A percentile compares a stretch with the other conserved stretches of the same genome.
These are phyloP conservation scores for Podargus strigoides DNA, from an alignment of 2,797 vertebrate genomes.

Conservation along the genomic window DNA sequence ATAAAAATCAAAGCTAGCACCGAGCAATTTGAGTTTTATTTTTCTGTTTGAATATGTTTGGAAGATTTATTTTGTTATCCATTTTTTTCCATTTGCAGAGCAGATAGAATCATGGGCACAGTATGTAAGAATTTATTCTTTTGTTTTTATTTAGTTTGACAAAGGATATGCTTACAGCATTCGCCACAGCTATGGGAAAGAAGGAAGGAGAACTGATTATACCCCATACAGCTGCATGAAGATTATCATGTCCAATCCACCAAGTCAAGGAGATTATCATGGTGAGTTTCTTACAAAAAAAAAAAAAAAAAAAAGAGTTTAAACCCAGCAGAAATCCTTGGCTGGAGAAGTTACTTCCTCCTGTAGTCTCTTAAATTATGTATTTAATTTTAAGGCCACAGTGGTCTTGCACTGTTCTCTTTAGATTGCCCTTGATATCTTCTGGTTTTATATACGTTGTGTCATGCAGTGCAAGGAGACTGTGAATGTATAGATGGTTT, in stretches of 20 bases:
- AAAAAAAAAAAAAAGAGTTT: not conserved
- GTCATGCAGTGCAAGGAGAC: not conserved
- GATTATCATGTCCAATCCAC: slow-evolving; percentile 95
- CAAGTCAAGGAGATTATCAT: slow-evolving; percentile 95
- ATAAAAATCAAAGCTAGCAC: not conserved
- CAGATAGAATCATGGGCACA: slow-evolving; percentile 63
- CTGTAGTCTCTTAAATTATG: not conserved
- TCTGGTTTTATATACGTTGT: not conserved
- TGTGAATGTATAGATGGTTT: not conserved
- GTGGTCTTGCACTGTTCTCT: not conserved
- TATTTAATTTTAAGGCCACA: not conserved
- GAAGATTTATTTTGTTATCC: slow-evolving; percentile 62
- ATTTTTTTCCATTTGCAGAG: slow-evolving; percentile 74
- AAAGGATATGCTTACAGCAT: slow-evolving; percentile 95
- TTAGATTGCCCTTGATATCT: not conserved
- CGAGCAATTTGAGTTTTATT: not conserved
- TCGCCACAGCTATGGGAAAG: slow-evolving; percentile 95
- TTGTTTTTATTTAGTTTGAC: slow-evolving; percentile 86
- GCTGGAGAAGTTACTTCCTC: not conserved
- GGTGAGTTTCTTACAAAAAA: slow-evolving; percentile 78
- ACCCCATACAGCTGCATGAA: slow-evolving; percentile 99
- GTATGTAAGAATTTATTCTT: slow-evolving; percentile 49
- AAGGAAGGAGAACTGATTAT: slow-evolving; percentile 95
- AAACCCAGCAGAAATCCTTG: not conserved
- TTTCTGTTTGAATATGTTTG: not conserved